phyloP scores from a whole-genome alignment of 1,140 invertebrate species.

The Drosophila repleta region DNA sequence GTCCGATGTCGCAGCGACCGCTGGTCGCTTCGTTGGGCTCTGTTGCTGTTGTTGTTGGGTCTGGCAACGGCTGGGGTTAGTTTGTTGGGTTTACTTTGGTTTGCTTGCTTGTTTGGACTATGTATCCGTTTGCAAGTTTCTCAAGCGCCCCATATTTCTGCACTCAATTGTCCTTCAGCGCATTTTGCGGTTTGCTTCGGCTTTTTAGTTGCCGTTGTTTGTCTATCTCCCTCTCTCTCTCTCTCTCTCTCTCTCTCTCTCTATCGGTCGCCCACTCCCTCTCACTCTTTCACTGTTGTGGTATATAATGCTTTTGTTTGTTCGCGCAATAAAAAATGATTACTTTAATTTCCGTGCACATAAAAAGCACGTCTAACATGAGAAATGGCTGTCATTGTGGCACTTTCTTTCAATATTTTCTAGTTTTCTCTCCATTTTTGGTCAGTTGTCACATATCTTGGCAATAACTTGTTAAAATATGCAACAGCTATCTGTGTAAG shows the following conservation, averaged over 20 bases:
- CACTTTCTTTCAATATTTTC: conserved; percentile 33
- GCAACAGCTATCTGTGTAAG: too few species aligned
- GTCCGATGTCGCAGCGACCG: conserved; percentile 35
- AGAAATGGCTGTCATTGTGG: conserved; percentile 72
- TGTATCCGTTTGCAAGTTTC: conserved; percentile 61
- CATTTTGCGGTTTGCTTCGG: conserved; percentile 60
- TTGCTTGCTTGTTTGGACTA: conserved; percentile 53
- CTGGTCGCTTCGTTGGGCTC: conserved; percentile 15
- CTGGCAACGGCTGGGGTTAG: conserved; percentile 15
- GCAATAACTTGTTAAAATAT: too few species aligned
- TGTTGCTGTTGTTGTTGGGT: conserved; percentile 5
- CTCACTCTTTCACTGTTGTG: conserved; percentile 6
- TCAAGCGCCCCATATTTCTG: conserved; percentile 73
- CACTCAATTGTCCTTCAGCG: conserved; percentile 79
- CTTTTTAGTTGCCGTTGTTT: conserved; percentile 15
- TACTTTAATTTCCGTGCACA: conserved; percentile 79
- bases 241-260: conserved; percentile 35
- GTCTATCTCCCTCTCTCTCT: neutral
- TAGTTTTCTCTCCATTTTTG: conserved; percentile 5
- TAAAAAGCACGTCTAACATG: conserved; percentile 74
- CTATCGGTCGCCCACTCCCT: too few species aligned
- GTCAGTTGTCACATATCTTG: neutral
- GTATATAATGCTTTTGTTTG: conserved; percentile 80
- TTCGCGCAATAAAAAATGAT: conserved; percentile 81
- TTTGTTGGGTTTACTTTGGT: conserved; percentile 36